Percentiles rank a stretch among this genome's conserved stretches.
Evolutionary conservation across 2,113 vertebrate genomes (phyloP).

Genomic region (Lepisosteus osseus): DNA sequence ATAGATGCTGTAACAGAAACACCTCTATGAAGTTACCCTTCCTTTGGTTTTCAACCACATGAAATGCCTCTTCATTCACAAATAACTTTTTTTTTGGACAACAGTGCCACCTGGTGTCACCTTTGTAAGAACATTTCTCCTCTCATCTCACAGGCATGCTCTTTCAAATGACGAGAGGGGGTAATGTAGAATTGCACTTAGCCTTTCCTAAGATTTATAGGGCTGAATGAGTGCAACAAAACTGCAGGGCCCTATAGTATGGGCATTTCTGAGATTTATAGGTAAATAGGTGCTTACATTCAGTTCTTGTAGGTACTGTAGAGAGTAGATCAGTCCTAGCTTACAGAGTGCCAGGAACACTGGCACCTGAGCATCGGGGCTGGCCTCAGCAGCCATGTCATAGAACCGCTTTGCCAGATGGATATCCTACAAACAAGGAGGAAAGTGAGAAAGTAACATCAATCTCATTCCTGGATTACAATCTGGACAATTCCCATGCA

Average conservation of each 20-base stretch:
- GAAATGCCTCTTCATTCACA: too few species aligned
- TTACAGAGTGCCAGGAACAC: slow-evolving; percentile 95
- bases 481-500: not conserved
- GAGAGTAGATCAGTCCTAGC: slow-evolving; percentile 81
- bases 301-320: slow-evolving; percentile 84
- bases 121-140: not conserved
- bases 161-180: not conserved
- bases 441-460: not conserved
- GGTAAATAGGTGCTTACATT: slow-evolving; percentile 77
- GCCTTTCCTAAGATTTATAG: not conserved
- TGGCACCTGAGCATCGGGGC: slow-evolving; percentile 93
- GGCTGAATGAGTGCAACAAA: not conserved
- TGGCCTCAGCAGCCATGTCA: slow-evolving; percentile 97
- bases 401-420: slow-evolving; percentile 97
- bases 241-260: not conserved
- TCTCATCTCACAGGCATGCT: not conserved
- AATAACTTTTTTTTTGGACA: too few species aligned
- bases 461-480: not conserved
- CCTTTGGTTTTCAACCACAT: too few species aligned
- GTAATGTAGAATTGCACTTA: not conserved
- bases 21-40: too few species aligned
- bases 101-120: not conserved
- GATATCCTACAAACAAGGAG: slow-evolving; percentile 74
- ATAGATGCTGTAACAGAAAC: too few species aligned
- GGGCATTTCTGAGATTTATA: not conserved